Percentiles rank a stretch among this genome's conserved stretches.
Conservation (phyloP, 1,140 invertebrate genomes). For the Yoshiicerus persimilis region DNA sequence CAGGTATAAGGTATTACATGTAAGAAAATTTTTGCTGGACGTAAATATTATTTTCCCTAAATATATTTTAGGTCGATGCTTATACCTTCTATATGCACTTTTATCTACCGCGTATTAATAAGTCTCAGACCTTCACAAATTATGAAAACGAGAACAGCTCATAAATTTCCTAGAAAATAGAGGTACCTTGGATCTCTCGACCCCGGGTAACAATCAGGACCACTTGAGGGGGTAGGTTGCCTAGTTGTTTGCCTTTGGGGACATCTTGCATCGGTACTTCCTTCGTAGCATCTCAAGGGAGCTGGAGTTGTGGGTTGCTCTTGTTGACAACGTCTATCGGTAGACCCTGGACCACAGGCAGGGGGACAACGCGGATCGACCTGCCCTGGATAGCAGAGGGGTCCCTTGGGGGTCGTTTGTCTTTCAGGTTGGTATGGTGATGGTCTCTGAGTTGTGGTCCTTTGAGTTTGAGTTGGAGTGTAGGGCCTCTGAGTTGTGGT, state of each 20-base stretch:
- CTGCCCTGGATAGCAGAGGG: background rate
- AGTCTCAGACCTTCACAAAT: too few species aligned
- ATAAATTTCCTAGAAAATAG: too few species aligned
- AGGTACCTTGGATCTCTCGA: constrained; percentile 50
- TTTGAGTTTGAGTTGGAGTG: too few species aligned
- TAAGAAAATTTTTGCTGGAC: too few species aligned
- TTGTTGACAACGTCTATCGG: constrained; percentile 51
- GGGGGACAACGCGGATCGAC: constrained; percentile 53
- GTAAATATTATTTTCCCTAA: too few species aligned
- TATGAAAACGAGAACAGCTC: too few species aligned
- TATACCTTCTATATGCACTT: too few species aligned
- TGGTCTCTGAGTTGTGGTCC: constrained; percentile 29
- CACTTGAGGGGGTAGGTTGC: constrained; percentile 29
- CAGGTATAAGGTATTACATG: too few species aligned
- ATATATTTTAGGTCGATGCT: too few species aligned
- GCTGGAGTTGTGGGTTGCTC: background rate
- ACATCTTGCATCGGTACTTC: constrained; percentile 50
- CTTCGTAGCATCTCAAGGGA: constrained; percentile 52
- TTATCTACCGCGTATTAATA: too few species aligned
- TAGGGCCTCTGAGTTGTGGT: too few species aligned
- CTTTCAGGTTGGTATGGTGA: background rate
- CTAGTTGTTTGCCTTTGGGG: background rate
- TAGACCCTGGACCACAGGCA: constrained; percentile 49
- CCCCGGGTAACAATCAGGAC: constrained; percentile 51
- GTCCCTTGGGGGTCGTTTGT: constrained; percentile 6